These are phyloP conservation scores for Balearica regulorum DNA, from an alignment of 2,797 vertebrate species.

Conservation along the genomic window DNA sequence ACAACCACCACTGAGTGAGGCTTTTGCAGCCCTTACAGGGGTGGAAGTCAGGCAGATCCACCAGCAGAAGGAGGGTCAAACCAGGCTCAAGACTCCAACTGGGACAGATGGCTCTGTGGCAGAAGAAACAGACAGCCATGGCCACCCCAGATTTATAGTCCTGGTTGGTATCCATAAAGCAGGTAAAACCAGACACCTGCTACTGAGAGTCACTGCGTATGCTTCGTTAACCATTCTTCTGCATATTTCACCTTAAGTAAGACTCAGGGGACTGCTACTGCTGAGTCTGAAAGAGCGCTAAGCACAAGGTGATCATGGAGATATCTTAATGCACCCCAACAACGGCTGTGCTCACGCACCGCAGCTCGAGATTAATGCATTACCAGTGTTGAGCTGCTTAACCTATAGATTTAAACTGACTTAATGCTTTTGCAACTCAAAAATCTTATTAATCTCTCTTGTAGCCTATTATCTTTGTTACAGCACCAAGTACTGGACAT, in stretches of 20 bases:
- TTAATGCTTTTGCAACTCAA: background rate
- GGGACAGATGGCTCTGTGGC: background rate
- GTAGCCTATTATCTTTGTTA: background rate
- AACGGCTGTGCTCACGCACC: background rate
- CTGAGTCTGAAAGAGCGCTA: background rate
- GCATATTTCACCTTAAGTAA: background rate
- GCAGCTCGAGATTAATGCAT: background rate
- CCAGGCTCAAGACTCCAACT: background rate
- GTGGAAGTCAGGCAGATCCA: background rate
- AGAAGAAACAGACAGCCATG: background rate
- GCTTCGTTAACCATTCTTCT: background rate
- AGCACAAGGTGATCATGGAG: background rate
- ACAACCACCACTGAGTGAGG: background rate
- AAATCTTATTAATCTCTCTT: slow-evolving; percentile 34
- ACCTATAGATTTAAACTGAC: slow-evolving; percentile 25
- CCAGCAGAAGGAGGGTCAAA: background rate
- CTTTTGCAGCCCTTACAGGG: background rate
- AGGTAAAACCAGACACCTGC: background rate
- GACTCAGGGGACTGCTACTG: background rate
- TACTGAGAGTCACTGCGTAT: background rate
- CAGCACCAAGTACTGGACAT: background rate
- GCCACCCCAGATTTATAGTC: background rate
- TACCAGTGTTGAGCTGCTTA: slow-evolving; percentile 19
- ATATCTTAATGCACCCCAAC: background rate
- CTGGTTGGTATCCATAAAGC: background rate